Conservation (phyloP, 1,140 invertebrate species). For the Pygmarrhopalites habei region DNA sequence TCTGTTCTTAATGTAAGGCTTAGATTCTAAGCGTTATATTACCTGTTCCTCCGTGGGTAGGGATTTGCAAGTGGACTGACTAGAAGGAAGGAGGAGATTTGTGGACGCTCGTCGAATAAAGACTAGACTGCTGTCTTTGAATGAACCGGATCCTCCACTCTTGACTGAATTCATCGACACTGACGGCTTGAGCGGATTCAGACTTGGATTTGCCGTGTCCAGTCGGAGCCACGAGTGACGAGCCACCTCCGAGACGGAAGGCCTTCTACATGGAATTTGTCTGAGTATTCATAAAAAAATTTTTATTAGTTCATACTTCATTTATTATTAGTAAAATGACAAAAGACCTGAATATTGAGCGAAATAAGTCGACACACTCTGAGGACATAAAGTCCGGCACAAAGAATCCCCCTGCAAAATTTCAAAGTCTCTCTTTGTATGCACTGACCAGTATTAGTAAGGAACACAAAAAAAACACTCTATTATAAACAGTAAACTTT, state of each 20-base stretch:
- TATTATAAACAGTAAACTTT: too few species aligned
- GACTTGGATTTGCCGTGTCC: slow-evolving; percentile 36
- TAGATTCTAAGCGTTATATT: too few species aligned
- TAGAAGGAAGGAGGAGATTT: slow-evolving; percentile 11
- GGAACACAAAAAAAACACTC: background rate
- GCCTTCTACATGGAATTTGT: slow-evolving; percentile 48
- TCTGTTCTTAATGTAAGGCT: too few species aligned
- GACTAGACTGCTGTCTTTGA: slow-evolving; percentile 2
- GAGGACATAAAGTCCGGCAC: slow-evolving; percentile 47
- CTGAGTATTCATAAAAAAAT: slow-evolving; percentile 46
- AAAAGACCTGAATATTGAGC: too few species aligned
- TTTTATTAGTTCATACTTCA: too few species aligned
- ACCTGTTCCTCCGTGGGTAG: slow-evolving; percentile 21
- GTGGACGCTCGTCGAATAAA: slow-evolving; percentile 6
- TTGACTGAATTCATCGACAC: slow-evolving; percentile 38
- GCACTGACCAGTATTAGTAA: too few species aligned
- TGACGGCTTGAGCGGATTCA: too few species aligned
- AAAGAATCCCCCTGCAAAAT: slow-evolving; percentile 48
- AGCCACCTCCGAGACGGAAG: slow-evolving; percentile 48
- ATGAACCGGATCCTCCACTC: slow-evolving; percentile 7
- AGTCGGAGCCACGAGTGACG: slow-evolving; percentile 49
- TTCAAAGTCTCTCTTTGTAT: too few species aligned
- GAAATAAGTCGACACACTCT: slow-evolving; percentile 43
- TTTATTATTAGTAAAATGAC: too few species aligned
- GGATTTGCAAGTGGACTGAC: slow-evolving; percentile 11